phyloP scores from a whole-genome alignment of 2,888 invertebrate genomes.

The Drosophila histrio region DNA sequence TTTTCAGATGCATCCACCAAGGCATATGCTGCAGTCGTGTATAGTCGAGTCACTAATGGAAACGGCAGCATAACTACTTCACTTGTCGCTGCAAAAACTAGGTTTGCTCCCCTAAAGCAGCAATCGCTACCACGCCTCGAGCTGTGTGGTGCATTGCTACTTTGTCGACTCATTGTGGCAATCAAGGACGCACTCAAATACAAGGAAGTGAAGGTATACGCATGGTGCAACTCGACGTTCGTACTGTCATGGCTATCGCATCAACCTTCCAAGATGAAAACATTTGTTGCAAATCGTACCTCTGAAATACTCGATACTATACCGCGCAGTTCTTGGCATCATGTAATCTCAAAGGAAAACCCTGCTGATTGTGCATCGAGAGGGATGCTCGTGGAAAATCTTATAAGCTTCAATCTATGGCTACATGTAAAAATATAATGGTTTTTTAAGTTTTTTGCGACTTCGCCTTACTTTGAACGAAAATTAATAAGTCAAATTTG shows the following conservation, averaged over 20 bases:
- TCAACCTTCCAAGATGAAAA: neutral
- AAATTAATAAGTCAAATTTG: too few species aligned
- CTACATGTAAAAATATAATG: too few species aligned
- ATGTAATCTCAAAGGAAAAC: neutral
- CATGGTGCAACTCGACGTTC: neutral
- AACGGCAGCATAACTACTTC: too few species aligned
- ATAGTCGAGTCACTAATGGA: too few species aligned
- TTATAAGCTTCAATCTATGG: neutral
- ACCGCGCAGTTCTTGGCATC: neutral
- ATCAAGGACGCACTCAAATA: neutral
- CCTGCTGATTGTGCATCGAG: neutral
- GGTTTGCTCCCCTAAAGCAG: neutral
- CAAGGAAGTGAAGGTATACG: neutral
- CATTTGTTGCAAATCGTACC: too few species aligned
- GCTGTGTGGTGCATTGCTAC: neutral
- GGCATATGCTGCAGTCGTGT: too few species aligned
- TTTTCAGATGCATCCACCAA: too few species aligned
- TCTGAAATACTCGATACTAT: too few species aligned
- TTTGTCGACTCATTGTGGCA: neutral
- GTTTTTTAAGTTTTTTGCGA: too few species aligned
- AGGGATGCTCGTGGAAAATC: neutral
- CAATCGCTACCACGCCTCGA: neutral
- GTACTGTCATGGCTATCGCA: neutral
- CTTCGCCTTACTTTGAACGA: too few species aligned
- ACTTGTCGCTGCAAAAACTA: too few species aligned